These are phyloP conservation scores for Polydrusus pterygomalis DNA, from an alignment of 2,888 invertebrate species.

Conservation along the genomic window DNA sequence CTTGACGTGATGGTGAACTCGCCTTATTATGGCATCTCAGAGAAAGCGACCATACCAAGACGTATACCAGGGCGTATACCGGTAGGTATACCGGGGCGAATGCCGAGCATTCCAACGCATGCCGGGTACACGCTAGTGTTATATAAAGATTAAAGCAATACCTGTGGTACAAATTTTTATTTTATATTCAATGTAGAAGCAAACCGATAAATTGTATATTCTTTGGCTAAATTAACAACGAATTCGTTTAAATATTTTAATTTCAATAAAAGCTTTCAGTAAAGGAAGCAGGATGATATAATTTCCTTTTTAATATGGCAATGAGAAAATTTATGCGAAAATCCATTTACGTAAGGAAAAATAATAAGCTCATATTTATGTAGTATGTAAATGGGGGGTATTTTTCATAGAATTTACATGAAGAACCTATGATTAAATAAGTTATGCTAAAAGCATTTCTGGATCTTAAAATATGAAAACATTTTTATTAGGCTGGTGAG, in stretches of 20 bases:
- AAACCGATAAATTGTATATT: conserved; percentile 2
- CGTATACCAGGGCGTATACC: too few species aligned
- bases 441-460: conserved; percentile 56
- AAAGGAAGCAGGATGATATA: conserved; percentile 34
- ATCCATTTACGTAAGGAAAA: conserved; percentile 52
- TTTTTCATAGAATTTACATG: conserved; percentile 62
- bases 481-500: conserved; percentile 46
- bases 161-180: too few species aligned
- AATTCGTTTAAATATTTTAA: conserved; percentile 51
- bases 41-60: too few species aligned
- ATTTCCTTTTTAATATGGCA: conserved; percentile 41
- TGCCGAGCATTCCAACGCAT: too few species aligned
- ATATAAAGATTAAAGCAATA: too few species aligned
- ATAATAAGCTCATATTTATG: conserved; percentile 61
- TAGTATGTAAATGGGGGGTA: conserved; percentile 62
- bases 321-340: conserved; percentile 39
- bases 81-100: too few species aligned
- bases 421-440: conserved; percentile 58
- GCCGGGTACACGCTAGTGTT: too few species aligned
- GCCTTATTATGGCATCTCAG: too few species aligned
- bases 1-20: too few species aligned
- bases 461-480: conserved; percentile 51
- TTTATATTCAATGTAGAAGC: not conserved
- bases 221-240: conserved; percentile 32
- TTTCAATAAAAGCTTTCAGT: conserved; percentile 46